A percentile compares a stretch with the other conserved stretches of the same genome.
phyloP scores from a whole-genome alignment of 2,113 vertebrate genomes.

The Drymodes brunneopygia region DNA sequence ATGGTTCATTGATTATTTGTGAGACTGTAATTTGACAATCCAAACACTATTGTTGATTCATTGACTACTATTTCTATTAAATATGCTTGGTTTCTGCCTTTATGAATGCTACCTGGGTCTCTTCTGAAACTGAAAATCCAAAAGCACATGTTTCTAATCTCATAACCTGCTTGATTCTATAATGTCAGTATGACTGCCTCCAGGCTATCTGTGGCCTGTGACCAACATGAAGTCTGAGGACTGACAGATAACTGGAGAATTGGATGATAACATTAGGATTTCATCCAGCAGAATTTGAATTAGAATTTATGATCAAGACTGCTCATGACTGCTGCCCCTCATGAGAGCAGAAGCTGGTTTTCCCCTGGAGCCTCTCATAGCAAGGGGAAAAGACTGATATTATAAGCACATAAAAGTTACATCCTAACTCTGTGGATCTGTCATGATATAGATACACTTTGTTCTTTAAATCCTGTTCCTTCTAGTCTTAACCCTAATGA shows the following conservation, averaged over 20 bases:
- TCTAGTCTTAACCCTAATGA: neutral
- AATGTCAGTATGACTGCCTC: rapidly evolving
- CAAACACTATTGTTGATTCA: neutral
- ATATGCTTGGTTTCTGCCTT: neutral
- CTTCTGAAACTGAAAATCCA: neutral
- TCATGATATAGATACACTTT: neutral
- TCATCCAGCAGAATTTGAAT: neutral
- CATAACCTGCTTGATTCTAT: neutral
- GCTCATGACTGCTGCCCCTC: neutral
- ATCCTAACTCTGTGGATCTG: neutral
- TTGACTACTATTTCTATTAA: neutral
- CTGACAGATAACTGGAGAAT: neutral
- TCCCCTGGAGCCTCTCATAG: neutral
- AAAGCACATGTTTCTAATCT: neutral
- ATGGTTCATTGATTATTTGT: neutral
- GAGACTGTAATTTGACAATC: neutral
- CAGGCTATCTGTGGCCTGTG: neutral
- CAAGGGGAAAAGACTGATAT: neutral
- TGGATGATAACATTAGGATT: neutral
- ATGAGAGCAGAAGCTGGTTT: rapidly evolving
- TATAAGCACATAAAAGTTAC: neutral
- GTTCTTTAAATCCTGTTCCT: neutral
- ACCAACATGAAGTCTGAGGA: neutral
- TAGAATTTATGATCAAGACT: neutral
- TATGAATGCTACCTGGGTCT: neutral